Conservation (phyloP, 2,113 vertebrate genomes). For the Actenoides hombroni region DNA sequence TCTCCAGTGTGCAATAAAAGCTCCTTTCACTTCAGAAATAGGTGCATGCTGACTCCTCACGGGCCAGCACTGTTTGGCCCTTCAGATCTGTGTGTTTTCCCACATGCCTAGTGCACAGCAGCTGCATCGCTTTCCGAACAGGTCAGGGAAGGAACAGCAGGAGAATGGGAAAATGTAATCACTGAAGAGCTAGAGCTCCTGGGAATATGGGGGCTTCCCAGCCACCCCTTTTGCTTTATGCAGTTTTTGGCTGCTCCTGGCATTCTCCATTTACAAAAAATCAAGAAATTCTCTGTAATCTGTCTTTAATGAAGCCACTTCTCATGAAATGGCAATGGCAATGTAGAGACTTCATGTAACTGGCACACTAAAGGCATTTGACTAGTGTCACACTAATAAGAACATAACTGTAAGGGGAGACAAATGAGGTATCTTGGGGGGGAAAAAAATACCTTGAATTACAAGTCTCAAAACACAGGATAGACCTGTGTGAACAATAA, state of each 20-base stretch:
- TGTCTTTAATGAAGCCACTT: not conserved
- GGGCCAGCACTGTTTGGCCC: not conserved
- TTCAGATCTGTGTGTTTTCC: not conserved
- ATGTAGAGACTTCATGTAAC: not conserved
- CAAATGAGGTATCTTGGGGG: rapidly evolving
- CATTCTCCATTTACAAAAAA: not conserved
- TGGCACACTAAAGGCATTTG: not conserved
- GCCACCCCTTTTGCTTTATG: not conserved
- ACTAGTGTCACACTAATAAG: not conserved
- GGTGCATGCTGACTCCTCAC: not conserved
- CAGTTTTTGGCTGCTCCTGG: not conserved
- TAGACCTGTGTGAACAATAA: not conserved
- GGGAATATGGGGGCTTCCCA: not conserved
- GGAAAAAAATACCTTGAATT: not conserved
- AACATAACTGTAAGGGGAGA: not conserved
- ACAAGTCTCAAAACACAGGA: not conserved
- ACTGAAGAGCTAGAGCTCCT: not conserved
- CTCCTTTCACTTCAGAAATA: not conserved
- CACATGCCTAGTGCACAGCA: not conserved
- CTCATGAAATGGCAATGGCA: not conserved
- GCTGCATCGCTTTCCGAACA: not conserved
- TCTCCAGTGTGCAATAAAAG: not conserved
- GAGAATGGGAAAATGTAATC: not conserved
- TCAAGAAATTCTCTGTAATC: not conserved
- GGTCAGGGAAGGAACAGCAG: not conserved